These are phyloP conservation scores for Rhadina sibilatrix DNA, from an alignment of 2,113 vertebrate genomes.

Conservation along the genomic window DNA sequence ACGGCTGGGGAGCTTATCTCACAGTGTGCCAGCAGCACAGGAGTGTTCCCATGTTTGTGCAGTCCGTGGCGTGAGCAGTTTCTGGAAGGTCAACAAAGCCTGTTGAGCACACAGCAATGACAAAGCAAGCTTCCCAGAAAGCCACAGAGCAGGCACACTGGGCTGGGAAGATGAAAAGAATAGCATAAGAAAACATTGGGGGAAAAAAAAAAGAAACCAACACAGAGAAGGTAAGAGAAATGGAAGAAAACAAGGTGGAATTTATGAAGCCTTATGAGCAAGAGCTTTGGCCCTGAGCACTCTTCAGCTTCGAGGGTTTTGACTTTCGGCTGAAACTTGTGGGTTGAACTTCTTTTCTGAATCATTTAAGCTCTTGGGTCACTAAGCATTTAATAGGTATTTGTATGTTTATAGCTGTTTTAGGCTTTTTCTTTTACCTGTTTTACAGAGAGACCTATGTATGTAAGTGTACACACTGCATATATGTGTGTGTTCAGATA, in stretches of 20 bases:
- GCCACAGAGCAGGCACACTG: background rate
- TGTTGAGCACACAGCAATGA: background rate
- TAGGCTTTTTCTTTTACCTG: background rate
- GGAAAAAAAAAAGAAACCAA: background rate
- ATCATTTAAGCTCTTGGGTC: background rate
- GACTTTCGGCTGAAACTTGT: background rate
- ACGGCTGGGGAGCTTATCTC: background rate
- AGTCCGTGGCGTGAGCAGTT: background rate
- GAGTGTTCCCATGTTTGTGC: background rate
- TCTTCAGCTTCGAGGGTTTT: background rate
- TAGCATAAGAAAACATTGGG: background rate
- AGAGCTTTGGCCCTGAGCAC: background rate
- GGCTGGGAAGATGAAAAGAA: accelerated
- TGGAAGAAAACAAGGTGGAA: background rate
- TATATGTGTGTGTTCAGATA: background rate
- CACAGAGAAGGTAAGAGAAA: conserved; percentile 22
- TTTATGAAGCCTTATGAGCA: background rate
- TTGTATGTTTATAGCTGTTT: background rate
- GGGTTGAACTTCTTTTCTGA: background rate
- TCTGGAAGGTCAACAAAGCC: conserved; percentile 20
- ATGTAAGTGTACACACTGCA: background rate
- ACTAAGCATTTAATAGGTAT: background rate
- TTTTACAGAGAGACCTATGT: background rate
- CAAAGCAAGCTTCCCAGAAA: background rate
- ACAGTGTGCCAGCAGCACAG: background rate